phyloP scores from a whole-genome alignment of 2,797 vertebrate species.

The Zenarchopterus dispar region DNA sequence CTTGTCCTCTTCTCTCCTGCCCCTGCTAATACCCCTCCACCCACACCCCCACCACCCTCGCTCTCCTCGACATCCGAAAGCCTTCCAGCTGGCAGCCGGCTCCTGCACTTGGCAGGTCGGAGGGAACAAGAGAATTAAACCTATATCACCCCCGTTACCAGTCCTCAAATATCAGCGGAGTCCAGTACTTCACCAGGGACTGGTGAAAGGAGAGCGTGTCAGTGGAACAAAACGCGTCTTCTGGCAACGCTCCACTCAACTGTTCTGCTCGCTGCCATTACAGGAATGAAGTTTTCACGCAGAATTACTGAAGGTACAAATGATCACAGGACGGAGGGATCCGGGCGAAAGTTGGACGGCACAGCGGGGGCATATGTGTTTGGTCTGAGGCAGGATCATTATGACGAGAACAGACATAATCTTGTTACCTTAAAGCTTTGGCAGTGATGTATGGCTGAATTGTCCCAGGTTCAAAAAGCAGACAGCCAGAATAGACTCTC shows the following conservation, averaged over 20 bases:
- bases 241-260: slow-evolving; percentile 74
- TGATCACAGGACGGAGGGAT: slow-evolving; percentile 18
- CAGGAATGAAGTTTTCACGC: slow-evolving; percentile 66
- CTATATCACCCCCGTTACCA: slow-evolving; percentile 83
- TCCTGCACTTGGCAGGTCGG: slow-evolving; percentile 82
- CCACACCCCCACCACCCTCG: too few species aligned
- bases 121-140: slow-evolving; percentile 85
- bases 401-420: neutral
- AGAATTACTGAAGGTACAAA: slow-evolving; percentile 51
- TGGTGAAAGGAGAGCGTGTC: slow-evolving; percentile 72
- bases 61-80: slow-evolving; percentile 75
- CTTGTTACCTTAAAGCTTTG: neutral
- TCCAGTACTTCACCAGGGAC: slow-evolving; percentile 86
- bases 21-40: slow-evolving; percentile 71
- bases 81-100: slow-evolving; percentile 86
- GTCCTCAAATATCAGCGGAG: slow-evolving; percentile 86
- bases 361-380: neutral
- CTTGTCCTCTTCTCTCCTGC: slow-evolving; percentile 64
- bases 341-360: slow-evolving; percentile 21
- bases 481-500: neutral
- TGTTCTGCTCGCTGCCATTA: slow-evolving; percentile 54
- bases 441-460: slow-evolving; percentile 14
- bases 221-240: slow-evolving; percentile 74
- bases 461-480: neutral
- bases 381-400: slow-evolving; percentile 6